These are phyloP conservation scores for Agriopis marginaria DNA, from an alignment of 2,888 invertebrate genomes.

Conservation along the genomic window DNA sequence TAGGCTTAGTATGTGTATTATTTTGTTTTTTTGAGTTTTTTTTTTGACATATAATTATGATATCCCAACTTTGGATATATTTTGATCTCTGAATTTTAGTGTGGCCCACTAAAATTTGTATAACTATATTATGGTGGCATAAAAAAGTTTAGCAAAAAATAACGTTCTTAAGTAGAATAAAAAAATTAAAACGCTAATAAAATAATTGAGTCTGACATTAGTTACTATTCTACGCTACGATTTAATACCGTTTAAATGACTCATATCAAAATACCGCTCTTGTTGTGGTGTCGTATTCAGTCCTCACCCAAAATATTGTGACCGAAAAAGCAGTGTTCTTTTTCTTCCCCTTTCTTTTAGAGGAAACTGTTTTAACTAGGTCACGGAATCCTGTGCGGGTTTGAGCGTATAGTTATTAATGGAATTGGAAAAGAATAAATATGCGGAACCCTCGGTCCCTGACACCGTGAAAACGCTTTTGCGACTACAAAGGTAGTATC, in stretches of 20 bases:
- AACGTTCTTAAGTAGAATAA: background rate
- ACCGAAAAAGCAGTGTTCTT: conserved; percentile 18
- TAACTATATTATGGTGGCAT: too few relatives aligned
- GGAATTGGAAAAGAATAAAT: conserved; percentile 36
- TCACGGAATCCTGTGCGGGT: conserved; percentile 18
- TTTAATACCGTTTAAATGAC: background rate
- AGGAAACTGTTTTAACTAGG: conserved; percentile 34
- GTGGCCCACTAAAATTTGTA: too few relatives aligned
- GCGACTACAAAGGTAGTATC: conserved; percentile 7
- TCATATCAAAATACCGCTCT: background rate
- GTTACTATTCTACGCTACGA: too few relatives aligned
- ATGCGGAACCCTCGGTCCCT: conserved; percentile 14
- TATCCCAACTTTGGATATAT: too few relatives aligned
- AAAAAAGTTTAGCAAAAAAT: background rate
- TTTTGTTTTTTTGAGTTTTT: too few relatives aligned
- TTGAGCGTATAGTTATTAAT: conserved; percentile 32
- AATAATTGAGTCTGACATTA: background rate
- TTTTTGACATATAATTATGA: too few relatives aligned
- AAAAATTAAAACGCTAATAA: background rate
- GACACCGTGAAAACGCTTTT: conserved; percentile 27
- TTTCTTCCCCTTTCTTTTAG: conserved; percentile 24
- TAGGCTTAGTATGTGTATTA: too few relatives aligned
- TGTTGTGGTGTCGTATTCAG: background rate
- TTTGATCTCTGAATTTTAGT: too few relatives aligned
- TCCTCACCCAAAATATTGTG: conserved; percentile 13